Conservation (phyloP, 2,113 vertebrate genomes). For the Apeltes quadracus region DNA sequence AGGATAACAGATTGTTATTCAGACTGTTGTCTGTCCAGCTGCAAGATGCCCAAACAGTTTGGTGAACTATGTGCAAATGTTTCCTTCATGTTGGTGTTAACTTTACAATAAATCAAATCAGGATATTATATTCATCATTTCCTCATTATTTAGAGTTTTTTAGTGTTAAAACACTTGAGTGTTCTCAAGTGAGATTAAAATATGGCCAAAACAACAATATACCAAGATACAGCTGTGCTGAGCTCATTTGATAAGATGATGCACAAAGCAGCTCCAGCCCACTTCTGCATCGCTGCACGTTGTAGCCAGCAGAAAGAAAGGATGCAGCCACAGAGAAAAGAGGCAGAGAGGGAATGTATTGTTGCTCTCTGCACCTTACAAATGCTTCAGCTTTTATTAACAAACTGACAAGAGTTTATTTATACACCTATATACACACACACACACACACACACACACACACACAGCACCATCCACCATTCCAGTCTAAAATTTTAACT, state of each 20-base stretch:
- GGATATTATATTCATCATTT: background rate
- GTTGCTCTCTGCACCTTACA: slow-evolving; percentile 30
- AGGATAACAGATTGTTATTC: slow-evolving; percentile 33
- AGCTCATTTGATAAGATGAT: slow-evolving; percentile 30
- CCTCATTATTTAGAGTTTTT: background rate
- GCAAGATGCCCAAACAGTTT: too few relatives aligned
- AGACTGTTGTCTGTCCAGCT: too few relatives aligned
- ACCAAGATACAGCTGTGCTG: slow-evolving; percentile 15
- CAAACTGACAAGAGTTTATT: slow-evolving; percentile 41
- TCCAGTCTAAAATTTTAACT: too few relatives aligned
- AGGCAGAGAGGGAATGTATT: slow-evolving; percentile 35
- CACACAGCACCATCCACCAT: too few relatives aligned
- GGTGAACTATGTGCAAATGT: background rate
- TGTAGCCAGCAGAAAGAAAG: slow-evolving; percentile 17
- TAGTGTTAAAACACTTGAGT: background rate
- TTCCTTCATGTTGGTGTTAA: background rate
- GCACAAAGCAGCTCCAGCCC: slow-evolving; percentile 31
- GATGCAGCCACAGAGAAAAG: slow-evolving; percentile 21
- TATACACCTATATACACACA: background rate
- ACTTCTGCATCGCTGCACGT: slow-evolving; percentile 30
- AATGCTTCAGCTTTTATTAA: slow-evolving; percentile 33
- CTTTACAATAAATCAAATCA: background rate
- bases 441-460: slow-evolving; percentile 9
- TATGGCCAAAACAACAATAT: too few relatives aligned
- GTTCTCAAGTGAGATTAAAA: background rate